phyloP scores from a whole-genome alignment of 2,797 vertebrate species.

The Sphaeramia orbicularis region DNA sequence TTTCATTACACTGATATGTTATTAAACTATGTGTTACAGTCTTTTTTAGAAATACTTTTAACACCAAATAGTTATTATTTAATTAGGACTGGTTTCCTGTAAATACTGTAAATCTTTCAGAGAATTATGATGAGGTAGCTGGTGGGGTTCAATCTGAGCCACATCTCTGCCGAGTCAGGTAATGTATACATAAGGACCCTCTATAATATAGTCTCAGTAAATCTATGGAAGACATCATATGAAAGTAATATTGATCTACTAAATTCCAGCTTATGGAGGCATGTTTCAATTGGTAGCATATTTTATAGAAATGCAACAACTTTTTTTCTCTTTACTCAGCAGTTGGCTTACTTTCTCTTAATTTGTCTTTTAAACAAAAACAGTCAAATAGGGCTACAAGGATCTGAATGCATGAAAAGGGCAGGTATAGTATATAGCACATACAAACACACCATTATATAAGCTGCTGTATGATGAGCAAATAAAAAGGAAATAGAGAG shows the following conservation, averaged over 20 bases:
- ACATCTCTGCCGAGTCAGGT: constrained; percentile 15
- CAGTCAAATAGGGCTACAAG: not conserved
- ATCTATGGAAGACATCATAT: not conserved
- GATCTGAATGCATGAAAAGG: not conserved
- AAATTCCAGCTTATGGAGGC: too few relatives aligned
- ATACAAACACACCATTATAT: not conserved
- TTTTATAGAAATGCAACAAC: too few relatives aligned
- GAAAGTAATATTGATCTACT: not conserved
- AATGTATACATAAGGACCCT: not conserved
- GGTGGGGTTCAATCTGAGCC: not conserved
- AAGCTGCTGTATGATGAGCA: constrained; percentile 13
- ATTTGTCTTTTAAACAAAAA: not conserved
- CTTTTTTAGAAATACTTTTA: not conserved
- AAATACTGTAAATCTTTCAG: not conserved
- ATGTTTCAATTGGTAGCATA: too few relatives aligned
- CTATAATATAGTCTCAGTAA: not conserved
- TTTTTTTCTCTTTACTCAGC: not conserved
- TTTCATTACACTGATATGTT: not conserved
- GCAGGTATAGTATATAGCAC: not conserved
- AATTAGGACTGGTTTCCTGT: too few relatives aligned
- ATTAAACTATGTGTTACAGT: not conserved
- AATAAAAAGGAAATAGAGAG: constrained; percentile 18
- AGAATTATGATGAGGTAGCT: not conserved
- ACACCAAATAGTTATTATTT: not conserved
- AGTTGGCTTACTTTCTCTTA: not conserved